phyloP scores from a whole-genome alignment of 2,888 invertebrate genomes.

The Drosophila pullipes region DNA sequence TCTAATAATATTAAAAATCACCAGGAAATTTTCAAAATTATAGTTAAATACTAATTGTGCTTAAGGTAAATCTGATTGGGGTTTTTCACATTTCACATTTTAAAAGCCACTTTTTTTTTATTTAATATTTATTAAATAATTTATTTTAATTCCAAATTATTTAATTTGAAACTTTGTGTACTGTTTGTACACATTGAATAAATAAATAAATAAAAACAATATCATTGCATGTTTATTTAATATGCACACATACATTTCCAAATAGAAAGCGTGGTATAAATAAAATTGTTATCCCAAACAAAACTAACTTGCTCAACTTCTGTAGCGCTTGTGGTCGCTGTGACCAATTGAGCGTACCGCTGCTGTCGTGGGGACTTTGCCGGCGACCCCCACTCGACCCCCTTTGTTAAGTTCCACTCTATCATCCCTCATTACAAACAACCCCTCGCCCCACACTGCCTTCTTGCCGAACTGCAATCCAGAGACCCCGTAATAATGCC shows the following conservation, averaged over 20 bases:
- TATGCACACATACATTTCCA: neutral
- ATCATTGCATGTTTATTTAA: neutral
- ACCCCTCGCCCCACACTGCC: neutral
- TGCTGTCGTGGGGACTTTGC: slow-evolving; percentile 17
- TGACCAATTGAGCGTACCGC: slow-evolving; percentile 50
- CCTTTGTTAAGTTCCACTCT: slow-evolving; percentile 2
- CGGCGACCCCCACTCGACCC: neutral
- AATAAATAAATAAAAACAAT: neutral
- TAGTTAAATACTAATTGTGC: neutral
- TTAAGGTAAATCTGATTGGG: neutral
- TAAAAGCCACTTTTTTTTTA: neutral
- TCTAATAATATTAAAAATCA: neutral
- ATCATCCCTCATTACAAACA: slow-evolving; percentile 44
- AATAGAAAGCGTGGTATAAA: neutral
- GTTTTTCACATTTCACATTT: neutral
- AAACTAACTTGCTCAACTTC: slow-evolving; percentile 6
- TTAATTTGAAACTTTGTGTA: neutral
- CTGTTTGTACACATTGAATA: neutral
- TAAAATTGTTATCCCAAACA: neutral
- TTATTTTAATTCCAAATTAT: neutral
- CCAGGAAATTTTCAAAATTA: neutral
- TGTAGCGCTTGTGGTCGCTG: slow-evolving; percentile 39
- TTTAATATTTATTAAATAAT: neutral
- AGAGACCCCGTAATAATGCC: slow-evolving; percentile 43
- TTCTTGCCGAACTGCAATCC: neutral